Percentiles rank a stretch among this genome's conserved stretches.
phyloP scores from a whole-genome alignment of 1,140 invertebrate species.

The Steinernema feltiae region DNA sequence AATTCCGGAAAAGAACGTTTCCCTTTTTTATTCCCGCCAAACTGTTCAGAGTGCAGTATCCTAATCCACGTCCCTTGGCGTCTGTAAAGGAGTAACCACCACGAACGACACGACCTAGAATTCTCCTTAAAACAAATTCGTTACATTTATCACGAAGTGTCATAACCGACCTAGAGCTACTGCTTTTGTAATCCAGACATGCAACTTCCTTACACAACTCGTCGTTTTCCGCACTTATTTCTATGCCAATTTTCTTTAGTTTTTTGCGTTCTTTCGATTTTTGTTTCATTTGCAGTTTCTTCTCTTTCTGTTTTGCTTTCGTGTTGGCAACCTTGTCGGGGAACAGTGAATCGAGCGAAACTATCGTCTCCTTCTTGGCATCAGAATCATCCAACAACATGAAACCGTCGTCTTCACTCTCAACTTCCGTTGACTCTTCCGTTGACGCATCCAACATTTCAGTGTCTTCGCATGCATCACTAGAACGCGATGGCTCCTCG shows the following conservation, averaged over 20 bases:
- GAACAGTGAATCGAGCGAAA: constrained; percentile 22
- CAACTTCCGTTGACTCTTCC: constrained; percentile 20
- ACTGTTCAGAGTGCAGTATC: not conserved
- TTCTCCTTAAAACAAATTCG: no score
- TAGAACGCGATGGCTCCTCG: not conserved
- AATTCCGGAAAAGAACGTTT: not conserved
- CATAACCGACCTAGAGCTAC: not conserved
- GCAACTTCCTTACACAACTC: not conserved
- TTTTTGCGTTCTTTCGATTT: constrained; percentile 12
- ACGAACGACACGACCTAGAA: not conserved
- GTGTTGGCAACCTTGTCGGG: not conserved
- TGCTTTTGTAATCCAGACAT: not conserved
- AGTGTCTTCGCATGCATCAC: no score
- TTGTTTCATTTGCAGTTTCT: constrained; percentile 2
- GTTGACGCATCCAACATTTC: constrained; percentile 16
- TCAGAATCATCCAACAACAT: constrained; percentile 18
- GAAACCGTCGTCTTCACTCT: constrained; percentile 2
- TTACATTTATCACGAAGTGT: no score
- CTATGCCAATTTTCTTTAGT: not conserved
- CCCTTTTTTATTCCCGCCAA: not conserved
- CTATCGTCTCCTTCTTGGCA: not conserved
- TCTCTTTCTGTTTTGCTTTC: constrained; percentile 15
- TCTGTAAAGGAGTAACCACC: not conserved
- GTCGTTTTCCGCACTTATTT: not conserved
- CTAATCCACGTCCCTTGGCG: not conserved